A percentile compares a stretch with the other conserved stretches of the same genome.
Evolutionary conservation across 30 jellyfish, hydroid and myxozoan genomes (phyloP).

Genomic region (Aurelia aurita complex sp. Pacific): DNA sequence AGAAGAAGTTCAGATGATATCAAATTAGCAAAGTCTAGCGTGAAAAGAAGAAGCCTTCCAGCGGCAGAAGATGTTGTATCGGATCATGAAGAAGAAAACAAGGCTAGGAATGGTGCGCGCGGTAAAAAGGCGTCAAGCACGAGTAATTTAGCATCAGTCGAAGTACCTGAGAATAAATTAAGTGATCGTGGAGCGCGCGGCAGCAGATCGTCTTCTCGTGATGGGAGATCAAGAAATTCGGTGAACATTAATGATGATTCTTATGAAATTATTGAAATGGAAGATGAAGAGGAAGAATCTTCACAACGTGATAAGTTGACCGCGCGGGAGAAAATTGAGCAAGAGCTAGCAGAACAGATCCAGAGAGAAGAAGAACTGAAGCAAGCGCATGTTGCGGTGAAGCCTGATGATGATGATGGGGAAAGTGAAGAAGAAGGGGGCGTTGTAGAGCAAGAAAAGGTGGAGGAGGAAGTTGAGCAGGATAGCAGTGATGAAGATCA

Average conservation of each 20-base stretch:
- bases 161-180: constrained; percentile 53
- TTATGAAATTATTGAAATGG: constrained; percentile 43
- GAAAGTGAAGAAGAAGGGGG: not conserved
- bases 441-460: constrained; percentile 18
- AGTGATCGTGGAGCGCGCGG: constrained; percentile 32
- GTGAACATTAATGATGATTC: constrained; percentile 36
- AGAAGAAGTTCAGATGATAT: constrained; percentile 14
- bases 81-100: constrained; percentile 6
- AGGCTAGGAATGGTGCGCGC: not conserved
- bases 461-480: constrained; percentile 12
- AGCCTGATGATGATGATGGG: not conserved
- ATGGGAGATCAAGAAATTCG: constrained; percentile 42
- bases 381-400: constrained; percentile 11
- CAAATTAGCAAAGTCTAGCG: not conserved
- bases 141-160: constrained; percentile 16
- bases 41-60: constrained; percentile 32
- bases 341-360: constrained; percentile 57
- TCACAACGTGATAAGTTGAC: constrained; percentile 4
- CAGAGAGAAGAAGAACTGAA: constrained; percentile 56
- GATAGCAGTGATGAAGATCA: constrained; percentile 6
- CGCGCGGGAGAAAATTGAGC: constrained; percentile 45
- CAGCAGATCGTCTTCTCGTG: constrained; percentile 41
- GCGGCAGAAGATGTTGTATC: constrained; percentile 12
- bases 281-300: constrained; percentile 26
- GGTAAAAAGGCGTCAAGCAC: constrained; percentile 43